Conservation (phyloP, 2,113 vertebrate species). For the Anthoscopus minutus region DNA sequence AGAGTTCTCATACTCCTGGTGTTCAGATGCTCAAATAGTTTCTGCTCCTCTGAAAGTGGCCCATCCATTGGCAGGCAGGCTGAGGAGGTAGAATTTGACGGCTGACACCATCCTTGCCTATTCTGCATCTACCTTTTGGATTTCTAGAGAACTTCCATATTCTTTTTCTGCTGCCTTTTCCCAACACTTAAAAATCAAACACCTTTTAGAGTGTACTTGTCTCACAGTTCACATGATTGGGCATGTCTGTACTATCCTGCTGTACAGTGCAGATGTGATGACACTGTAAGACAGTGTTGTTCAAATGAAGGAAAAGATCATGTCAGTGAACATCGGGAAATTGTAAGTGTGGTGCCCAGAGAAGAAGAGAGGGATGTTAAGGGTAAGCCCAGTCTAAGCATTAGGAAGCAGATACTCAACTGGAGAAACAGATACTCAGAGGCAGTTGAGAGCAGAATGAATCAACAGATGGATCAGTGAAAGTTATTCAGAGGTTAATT, state of each 20-base stretch:
- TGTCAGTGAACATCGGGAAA: neutral
- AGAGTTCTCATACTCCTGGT: neutral
- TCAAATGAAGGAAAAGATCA: neutral
- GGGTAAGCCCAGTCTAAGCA: neutral
- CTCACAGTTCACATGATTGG: neutral
- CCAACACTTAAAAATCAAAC: neutral
- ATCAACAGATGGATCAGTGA: neutral
- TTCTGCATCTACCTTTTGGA: neutral
- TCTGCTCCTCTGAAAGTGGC: neutral
- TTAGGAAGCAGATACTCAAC: neutral
- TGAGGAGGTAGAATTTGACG: neutral
- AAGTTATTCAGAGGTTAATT: neutral
- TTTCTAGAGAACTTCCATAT: neutral
- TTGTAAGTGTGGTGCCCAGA: neutral
- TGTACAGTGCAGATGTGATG: neutral
- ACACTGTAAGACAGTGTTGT: neutral
- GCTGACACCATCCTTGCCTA: neutral
- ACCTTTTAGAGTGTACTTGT: neutral
- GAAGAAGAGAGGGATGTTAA: neutral
- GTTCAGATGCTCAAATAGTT: neutral
- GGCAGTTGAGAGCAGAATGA: neutral
- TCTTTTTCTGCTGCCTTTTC: neutral
- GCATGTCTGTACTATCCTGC: too few relatives aligned
- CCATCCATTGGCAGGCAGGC: neutral
- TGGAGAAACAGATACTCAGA: neutral